Conservation (phyloP, 2,797 vertebrate species). For the Distichodus sexfasciatus region DNA sequence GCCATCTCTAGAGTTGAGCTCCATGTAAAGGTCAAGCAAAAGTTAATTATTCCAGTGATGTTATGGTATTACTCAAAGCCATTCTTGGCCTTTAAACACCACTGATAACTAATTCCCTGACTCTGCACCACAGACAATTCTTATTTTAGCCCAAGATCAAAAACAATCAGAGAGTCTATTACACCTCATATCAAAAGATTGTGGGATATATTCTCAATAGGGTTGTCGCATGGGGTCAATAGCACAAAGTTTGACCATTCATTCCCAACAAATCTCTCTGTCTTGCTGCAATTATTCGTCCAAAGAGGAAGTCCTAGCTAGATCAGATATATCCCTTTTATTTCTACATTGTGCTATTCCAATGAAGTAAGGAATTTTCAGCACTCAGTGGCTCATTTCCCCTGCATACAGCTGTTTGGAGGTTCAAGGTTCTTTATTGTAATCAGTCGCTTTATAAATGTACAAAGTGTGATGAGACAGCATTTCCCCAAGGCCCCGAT, state of each 20-base stretch:
- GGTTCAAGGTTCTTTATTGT: too few relatives aligned
- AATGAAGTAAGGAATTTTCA: not conserved
- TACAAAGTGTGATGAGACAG: too few relatives aligned
- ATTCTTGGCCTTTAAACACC: constrained; percentile 38
- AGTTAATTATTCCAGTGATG: constrained; percentile 32
- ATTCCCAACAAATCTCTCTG: not conserved
- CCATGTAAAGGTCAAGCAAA: constrained; percentile 34
- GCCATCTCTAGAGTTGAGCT: not conserved
- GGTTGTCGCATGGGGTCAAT: not conserved
- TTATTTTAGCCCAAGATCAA: constrained; percentile 21
- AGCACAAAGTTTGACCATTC: not conserved
- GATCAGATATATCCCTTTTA: constrained; percentile 4
- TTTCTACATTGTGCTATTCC: not conserved
- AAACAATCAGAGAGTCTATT: not conserved
- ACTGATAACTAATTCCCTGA: constrained; percentile 13
- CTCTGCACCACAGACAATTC: not conserved
- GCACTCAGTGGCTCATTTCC: not conserved
- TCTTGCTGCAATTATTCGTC: not conserved
- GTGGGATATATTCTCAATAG: not conserved
- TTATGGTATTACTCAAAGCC: constrained; percentile 36
- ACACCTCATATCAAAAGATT: not conserved
- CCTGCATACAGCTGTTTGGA: not conserved
- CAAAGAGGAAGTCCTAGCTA: not conserved
- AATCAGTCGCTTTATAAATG: too few relatives aligned
- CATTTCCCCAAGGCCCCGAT: too few relatives aligned